Evolutionary conservation across 2,797 vertebrate species (phyloP).

Genomic region (Sorex maritimensis): DNA sequence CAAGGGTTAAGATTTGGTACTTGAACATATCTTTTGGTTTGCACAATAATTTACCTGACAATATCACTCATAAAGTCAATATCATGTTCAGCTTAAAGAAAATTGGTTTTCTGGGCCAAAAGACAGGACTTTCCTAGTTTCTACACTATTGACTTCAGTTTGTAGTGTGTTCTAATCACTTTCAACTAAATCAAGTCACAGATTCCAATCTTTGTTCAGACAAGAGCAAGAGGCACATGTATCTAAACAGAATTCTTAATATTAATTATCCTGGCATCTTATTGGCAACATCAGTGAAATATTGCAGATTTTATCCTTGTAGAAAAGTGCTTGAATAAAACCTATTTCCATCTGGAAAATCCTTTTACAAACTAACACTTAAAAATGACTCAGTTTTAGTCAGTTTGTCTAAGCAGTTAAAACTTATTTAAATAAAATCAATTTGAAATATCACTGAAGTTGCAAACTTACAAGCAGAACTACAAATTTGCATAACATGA

Average conservation of each 20-base stretch:
- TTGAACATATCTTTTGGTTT: background rate
- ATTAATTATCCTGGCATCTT: slow-evolving; percentile 1
- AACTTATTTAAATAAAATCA: slow-evolving; percentile 49
- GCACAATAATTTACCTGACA: background rate
- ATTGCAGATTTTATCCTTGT: background rate
- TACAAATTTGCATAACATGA: background rate
- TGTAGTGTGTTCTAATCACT: background rate
- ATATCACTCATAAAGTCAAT: background rate
- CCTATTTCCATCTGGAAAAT: background rate
- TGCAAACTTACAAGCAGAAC: slow-evolving; percentile 7
- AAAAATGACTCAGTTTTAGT: background rate
- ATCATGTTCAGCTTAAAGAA: background rate
- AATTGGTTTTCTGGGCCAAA: background rate
- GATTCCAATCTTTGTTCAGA: background rate
- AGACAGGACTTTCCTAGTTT: background rate
- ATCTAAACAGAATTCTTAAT: background rate
- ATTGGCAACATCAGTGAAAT: background rate
- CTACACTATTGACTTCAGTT: background rate
- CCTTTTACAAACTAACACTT: background rate
- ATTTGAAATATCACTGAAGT: slow-evolving; percentile 35
- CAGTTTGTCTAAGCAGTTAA: background rate
- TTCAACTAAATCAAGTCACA: slow-evolving; percentile 30
- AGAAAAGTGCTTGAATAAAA: background rate
- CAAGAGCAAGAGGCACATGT: background rate
- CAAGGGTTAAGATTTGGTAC: background rate